These are phyloP conservation scores for Xiphias gladius DNA, from an alignment of 2,113 vertebrate genomes.

Conservation along the genomic window DNA sequence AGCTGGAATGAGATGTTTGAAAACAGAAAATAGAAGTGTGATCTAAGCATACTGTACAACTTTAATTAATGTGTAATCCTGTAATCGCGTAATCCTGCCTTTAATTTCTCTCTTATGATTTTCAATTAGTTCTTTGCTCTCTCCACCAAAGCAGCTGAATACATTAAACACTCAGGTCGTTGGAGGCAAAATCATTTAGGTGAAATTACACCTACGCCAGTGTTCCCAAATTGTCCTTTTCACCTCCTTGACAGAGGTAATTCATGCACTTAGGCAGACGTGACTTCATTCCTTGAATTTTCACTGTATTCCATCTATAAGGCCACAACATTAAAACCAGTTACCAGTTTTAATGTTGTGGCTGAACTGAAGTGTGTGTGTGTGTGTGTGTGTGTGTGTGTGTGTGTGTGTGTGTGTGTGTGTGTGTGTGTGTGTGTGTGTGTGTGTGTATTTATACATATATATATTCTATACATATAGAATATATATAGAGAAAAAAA, in stretches of 20 bases:
- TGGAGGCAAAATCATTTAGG: conserved; percentile 15
- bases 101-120: conserved; percentile 54
- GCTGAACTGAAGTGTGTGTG: too few species aligned
- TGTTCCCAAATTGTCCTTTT: conserved; percentile 11
- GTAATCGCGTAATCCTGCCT: conserved; percentile 57
- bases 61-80: conserved; percentile 66
- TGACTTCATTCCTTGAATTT: background rate
- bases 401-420: too few species aligned
- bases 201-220: conserved; percentile 1
- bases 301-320: background rate
- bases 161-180: conserved; percentile 14
- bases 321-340: too few species aligned
- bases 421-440: too few species aligned
- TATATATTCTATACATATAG: too few species aligned
- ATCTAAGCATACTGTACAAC: conserved; percentile 37
- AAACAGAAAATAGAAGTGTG: conserved; percentile 40
- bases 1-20: conserved; percentile 33
- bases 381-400: too few species aligned
- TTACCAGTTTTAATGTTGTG: too few species aligned
- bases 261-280: background rate
- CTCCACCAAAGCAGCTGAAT: conserved; percentile 20
- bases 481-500: background rate
- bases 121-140: conserved; percentile 54
- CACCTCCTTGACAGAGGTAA: conserved; percentile 6
- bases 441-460: too few species aligned